A percentile compares a stretch with the other conserved stretches of the same genome.
phyloP scores from a whole-genome alignment of 2,797 vertebrate genomes.

The Arctocebus calabarensis region DNA sequence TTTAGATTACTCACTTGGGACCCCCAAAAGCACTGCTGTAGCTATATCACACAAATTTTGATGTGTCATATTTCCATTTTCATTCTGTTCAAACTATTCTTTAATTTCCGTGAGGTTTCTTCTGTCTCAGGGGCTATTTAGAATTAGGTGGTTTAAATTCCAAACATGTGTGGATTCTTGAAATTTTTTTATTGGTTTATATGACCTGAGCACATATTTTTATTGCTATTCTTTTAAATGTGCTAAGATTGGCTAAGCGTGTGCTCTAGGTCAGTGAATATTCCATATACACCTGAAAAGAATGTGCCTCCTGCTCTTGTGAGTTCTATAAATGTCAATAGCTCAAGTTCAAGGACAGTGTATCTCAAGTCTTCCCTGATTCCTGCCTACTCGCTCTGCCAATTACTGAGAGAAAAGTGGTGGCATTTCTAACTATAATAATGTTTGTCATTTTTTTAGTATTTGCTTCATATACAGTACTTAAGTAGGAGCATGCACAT shows the following conservation, averaged over 20 bases:
- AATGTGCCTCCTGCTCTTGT: background rate
- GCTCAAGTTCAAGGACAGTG: background rate
- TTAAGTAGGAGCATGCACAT: background rate
- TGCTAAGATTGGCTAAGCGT: background rate
- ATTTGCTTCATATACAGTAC: background rate
- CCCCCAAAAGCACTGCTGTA: background rate
- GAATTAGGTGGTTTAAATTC: background rate
- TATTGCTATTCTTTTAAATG: background rate
- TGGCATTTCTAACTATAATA: background rate
- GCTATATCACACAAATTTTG: background rate
- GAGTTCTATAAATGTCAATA: background rate
- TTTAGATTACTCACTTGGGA: background rate
- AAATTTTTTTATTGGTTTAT: background rate
- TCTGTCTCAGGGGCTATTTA: slow-evolving; percentile 6
- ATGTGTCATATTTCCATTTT: background rate
- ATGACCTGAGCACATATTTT: slow-evolving; percentile 1
- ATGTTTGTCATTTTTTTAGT: background rate
- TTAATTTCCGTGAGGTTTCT: background rate
- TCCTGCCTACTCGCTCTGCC: background rate
- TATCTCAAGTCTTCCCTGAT: background rate
- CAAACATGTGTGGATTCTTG: background rate
- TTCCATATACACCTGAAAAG: background rate
- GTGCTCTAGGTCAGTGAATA: background rate
- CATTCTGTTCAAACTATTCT: background rate
- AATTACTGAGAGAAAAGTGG: background rate